Conservation (phyloP, 2,888 invertebrate species). For the Cynaeus angustus region DNA sequence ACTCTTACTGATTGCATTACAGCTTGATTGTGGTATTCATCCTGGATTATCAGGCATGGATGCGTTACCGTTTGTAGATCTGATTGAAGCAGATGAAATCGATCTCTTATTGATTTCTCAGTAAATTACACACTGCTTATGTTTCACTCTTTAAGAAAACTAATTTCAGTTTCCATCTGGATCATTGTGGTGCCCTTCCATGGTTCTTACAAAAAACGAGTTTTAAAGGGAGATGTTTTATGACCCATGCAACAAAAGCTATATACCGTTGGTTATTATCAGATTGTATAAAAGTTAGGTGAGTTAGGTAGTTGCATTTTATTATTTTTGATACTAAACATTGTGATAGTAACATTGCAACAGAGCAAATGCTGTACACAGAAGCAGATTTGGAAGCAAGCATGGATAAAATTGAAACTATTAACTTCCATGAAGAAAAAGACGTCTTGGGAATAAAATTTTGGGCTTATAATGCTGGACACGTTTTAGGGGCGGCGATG, state of each 20-base stretch:
- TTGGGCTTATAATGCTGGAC: conserved; percentile 99
- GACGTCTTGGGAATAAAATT: conserved; percentile 97
- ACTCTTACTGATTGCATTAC: conserved; percentile 37
- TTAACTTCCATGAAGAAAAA: conserved; percentile 98
- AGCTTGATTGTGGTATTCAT: conserved; percentile 98
- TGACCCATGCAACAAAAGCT: conserved; percentile 99
- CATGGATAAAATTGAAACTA: conserved; percentile 99
- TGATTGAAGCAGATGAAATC: conserved; percentile 98
- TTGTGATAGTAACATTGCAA: conserved; percentile 88
- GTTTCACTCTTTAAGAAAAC: conserved; percentile 28
- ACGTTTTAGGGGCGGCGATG: conserved; percentile 99
- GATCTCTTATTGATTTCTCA: conserved; percentile 96
- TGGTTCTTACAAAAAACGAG: conserved; percentile 98
- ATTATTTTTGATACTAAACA: neutral
- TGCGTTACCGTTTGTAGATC: conserved; percentile 97
- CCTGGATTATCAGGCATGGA: conserved; percentile 98
- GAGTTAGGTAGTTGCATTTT: conserved; percentile 21
- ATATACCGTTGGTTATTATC: conserved; percentile 99
- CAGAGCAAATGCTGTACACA: conserved; percentile 97
- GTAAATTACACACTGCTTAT: conserved; percentile 73
- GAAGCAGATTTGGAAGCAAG: conserved; percentile 97
- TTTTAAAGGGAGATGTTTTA: conserved; percentile 97
- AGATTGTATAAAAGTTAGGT: conserved; percentile 96
- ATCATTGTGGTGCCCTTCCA: conserved; percentile 98
- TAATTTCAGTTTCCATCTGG: conserved; percentile 91